These are phyloP conservation scores for Unio pictorum DNA, from an alignment of 2,888 invertebrate species.

Conservation along the genomic window DNA sequence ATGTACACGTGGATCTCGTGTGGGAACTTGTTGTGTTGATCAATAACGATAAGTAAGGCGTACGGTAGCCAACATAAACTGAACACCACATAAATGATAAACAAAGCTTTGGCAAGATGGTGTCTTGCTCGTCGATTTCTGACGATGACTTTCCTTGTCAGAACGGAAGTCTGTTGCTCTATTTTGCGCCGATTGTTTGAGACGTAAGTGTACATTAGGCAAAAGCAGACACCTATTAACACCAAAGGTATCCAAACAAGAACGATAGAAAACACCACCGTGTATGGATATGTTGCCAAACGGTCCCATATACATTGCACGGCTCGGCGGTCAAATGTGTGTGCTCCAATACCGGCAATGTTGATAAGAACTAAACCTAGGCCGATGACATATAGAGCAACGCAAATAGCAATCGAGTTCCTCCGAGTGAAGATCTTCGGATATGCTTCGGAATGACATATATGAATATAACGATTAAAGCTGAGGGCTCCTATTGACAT, in stretches of 20 bases:
- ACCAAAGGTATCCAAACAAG: slow-evolving; percentile 53
- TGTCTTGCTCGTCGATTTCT: slow-evolving; percentile 3
- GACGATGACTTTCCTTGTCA: background rate
- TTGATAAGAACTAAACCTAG: slow-evolving; percentile 42
- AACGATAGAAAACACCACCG: slow-evolving; percentile 47
- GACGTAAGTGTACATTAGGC: slow-evolving; percentile 39
- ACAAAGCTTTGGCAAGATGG: slow-evolving; percentile 47
- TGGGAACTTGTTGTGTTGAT: slow-evolving; percentile 40
- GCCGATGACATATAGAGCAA: slow-evolving; percentile 39
- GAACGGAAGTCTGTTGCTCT: slow-evolving; percentile 7
- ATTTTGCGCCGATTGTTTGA: slow-evolving; percentile 14
- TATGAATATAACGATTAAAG: slow-evolving; percentile 53
- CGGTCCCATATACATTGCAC: slow-evolving; percentile 58
- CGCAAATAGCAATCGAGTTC: slow-evolving; percentile 40
- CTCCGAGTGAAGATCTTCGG: slow-evolving; percentile 36
- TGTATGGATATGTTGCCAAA: slow-evolving; percentile 48
- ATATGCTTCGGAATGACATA: slow-evolving; percentile 43
- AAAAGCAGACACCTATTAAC: slow-evolving; percentile 42
- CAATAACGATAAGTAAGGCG: slow-evolving; percentile 46
- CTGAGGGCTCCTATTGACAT: slow-evolving; percentile 53
- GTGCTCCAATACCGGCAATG: slow-evolving; percentile 45
- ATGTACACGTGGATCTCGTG: slow-evolving; percentile 47
- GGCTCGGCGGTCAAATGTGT: slow-evolving; percentile 49
- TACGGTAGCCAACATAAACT: slow-evolving; percentile 58
- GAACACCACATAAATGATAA: slow-evolving; percentile 55